Base-by-base conservation (phyloP, 2,113 vertebrate species). In the Entomyzon cyanotis region DNA sequence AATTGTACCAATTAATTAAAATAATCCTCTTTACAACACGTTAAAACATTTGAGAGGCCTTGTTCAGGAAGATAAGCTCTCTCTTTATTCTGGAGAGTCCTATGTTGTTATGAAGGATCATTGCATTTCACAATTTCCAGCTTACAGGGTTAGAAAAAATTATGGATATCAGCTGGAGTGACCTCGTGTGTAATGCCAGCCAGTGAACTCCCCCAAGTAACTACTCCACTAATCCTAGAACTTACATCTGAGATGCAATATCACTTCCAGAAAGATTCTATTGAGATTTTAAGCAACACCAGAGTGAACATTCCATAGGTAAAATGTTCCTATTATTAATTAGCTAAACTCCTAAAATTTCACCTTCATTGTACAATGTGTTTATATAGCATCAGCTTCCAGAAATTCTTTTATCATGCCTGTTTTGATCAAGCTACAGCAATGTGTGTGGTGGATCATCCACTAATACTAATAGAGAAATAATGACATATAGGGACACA, bases 1-100 rank as follows among this genome's bases (percentile, higher is more conserved):
- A 97, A 94, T 95, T 87, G 89, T 96, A 97, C 91, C 95, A 95
- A 96, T 97, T 97, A 97, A 97, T 95, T 81, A 93, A 86, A 94
- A 97, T 96, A 93, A 98, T 92, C 69, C 91, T 97, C 92, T 96
- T 97, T 97, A 90, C 67, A 93, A 87, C 37, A 33, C 77, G 50
- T 93, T 97, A 96, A 93, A 92, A 88, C 71, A 95, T 96, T 97
- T 90, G 78, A 97, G 96, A 97, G 73, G 63, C 93, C 94, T 94
- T 98, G 93, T 93, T 97, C 91, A 95, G 95, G 84, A 95, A 94
- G 82, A n/a, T 86, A 85, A 95, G 60, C 86, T 76, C 73, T 60
- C 69, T 92, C 86, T 93, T 87, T 85, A 37, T 44, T 91, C 87
- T 84, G 87, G 89, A 95, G 79, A 76, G 60, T 89, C 60, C 67